Percentiles rank a stretch among this genome's conserved stretches.
Conservation (phyloP, 1,140 invertebrate genomes). For the Neuroterus valhalla region DNA sequence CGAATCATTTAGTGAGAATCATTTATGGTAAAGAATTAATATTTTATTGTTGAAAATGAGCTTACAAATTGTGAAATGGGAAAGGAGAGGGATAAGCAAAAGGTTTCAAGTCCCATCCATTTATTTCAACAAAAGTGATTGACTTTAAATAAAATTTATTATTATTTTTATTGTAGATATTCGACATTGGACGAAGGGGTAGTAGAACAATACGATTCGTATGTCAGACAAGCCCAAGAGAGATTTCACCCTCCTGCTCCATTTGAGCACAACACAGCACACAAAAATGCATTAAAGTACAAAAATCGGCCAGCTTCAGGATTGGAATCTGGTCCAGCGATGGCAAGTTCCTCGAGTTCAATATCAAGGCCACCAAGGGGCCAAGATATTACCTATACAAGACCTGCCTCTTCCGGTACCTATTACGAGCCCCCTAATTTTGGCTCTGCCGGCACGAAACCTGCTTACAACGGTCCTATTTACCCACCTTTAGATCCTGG, state of each 20-base stretch:
- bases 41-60: too few species aligned
- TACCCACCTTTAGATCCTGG: background rate
- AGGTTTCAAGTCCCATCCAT: too few species aligned
- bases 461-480: conserved; percentile 27
- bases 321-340: too few species aligned
- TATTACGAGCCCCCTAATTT: conserved; percentile 44
- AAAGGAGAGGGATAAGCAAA: too few species aligned
- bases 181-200: conserved; percentile 61
- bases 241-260: conserved; percentile 64
- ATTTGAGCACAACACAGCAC: conserved; percentile 54
- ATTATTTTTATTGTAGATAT: conserved; percentile 54
- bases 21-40: too few species aligned
- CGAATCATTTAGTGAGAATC: too few species aligned
- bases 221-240: conserved; percentile 56
- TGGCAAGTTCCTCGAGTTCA: background rate
- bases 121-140: too few species aligned
- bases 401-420: conserved; percentile 40
- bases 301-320: conserved; percentile 30
- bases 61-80: too few species aligned
- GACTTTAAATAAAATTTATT: too few species aligned
- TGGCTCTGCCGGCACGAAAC: conserved; percentile 38
- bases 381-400: conserved; percentile 40
- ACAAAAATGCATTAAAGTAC: conserved; percentile 43
- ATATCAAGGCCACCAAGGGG: background rate
- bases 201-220: conserved; percentile 53